Base-by-base conservation (phyloP, 1,140 invertebrate genomes). In the Macrocentrus cingulum region DNA sequence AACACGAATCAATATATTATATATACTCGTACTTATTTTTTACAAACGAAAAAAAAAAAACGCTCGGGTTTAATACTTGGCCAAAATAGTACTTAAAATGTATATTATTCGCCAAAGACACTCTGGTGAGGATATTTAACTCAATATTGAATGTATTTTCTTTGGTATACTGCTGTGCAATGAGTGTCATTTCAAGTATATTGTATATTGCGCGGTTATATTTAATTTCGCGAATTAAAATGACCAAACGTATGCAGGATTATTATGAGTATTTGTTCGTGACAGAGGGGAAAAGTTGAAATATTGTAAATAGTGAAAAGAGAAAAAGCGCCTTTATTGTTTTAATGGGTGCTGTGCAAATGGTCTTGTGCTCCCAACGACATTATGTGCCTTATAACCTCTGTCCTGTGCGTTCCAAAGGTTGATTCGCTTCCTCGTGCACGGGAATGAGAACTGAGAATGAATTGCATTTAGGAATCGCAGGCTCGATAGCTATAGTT, bases 301-400 rank as follows among this genome's bases (percentile, higher is more conserved):
- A n/a, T n/a, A 48, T 11, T 56, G 53, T 56, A 56, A 29, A 56
- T 56, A 56, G 23, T 56, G 53, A 46, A 56, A 8, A 56, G 22
- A 32, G 16, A 48, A 25, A 9, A 22, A 11, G 6, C 44, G 42
- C 42, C 29, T 20, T 56, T 22, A 32, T 46, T 56, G 42, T 46
- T 45, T 20, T 20, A 19, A 45, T 45, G 20, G 22, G 22, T 25
- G 22, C n/a, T 48, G 22, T 48, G 29, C 36, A 44, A 56, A 20
- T 20, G 23, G n/a, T n/a, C 29, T 36, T n/a, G 34, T 37, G 29
- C 25, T 46, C 20, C 42, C 42, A 22, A 48, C 23, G 20, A 29
- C 11, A 48, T 49, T 48, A 7, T 56, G 54, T 56, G 54, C 54
- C 54, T 56, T 56, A 56, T 56, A 18, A 45, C 45, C 54, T 56